Conservation (phyloP, 1,140 invertebrate genomes). For the Chironomus tepperi region DNA sequence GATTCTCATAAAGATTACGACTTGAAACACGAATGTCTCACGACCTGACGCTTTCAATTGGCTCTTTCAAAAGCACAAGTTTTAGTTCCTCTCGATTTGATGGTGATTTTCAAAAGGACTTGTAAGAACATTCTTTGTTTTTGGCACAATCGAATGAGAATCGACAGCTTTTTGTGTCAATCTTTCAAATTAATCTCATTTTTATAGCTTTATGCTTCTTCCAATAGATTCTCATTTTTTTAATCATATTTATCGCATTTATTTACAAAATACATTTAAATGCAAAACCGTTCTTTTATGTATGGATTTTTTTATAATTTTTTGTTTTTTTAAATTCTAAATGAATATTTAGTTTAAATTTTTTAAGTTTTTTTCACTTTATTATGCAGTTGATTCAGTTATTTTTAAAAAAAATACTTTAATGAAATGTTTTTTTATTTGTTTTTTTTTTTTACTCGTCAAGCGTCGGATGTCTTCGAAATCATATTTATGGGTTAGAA, state of each 20-base stretch:
- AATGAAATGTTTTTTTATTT: background rate
- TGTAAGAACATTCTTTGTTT: background rate
- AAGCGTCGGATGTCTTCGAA: background rate
- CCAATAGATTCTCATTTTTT: background rate
- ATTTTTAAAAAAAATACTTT: background rate
- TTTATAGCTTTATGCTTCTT: background rate
- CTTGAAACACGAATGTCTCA: too few relatives aligned
- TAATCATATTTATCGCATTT: conserved; percentile 8
- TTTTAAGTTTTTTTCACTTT: background rate
- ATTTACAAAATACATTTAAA: conserved; percentile 22
- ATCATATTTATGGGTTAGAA: too few relatives aligned
- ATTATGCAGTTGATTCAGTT: background rate
- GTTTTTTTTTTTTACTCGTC: background rate
- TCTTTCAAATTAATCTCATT: background rate
- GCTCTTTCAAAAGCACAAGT: background rate
- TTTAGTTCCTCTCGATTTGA: too few relatives aligned
- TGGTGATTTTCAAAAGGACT: too few relatives aligned
- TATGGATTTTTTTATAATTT: background rate
- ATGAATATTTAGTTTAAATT: background rate
- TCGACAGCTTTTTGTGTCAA: too few relatives aligned
- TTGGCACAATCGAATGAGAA: too few relatives aligned
- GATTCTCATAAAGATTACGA: too few relatives aligned
- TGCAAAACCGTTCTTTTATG: background rate
- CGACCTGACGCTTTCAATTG: background rate
- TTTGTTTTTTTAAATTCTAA: background rate